These are phyloP conservation scores for Trichomalopsis sarcophagae DNA, from an alignment of 1,140 invertebrate genomes.

Conservation along the genomic window DNA sequence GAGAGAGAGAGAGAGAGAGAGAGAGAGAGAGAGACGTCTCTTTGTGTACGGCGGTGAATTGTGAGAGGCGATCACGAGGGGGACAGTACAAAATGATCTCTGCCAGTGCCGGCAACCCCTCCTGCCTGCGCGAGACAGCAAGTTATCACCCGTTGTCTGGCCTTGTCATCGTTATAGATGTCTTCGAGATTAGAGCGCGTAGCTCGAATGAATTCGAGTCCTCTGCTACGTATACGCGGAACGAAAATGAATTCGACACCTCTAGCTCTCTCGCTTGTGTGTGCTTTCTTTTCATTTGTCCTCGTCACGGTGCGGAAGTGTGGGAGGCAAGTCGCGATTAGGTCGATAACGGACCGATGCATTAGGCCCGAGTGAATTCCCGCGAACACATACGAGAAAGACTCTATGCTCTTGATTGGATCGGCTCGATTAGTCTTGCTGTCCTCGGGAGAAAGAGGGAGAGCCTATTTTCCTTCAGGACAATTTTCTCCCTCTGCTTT, in stretches of 20 bases:
- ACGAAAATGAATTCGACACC: constrained; percentile 22
- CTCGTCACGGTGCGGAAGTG: background rate
- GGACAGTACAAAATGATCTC: constrained; percentile 24
- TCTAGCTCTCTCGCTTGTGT: background rate
- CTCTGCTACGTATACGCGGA: background rate
- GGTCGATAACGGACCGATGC: constrained; percentile 33
- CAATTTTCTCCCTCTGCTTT: constrained; percentile 55
- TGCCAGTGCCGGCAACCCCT: background rate
- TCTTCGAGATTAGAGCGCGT: constrained; percentile 64
- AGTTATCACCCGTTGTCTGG: constrained; percentile 61
- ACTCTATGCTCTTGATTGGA: constrained; percentile 39
- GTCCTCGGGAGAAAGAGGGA: constrained; percentile 17
- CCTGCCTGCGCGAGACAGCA: constrained; percentile 56
- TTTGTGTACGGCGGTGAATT: constrained; percentile 11
- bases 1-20: too few species aligned
- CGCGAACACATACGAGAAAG: background rate
- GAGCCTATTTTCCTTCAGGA: constrained; percentile 21
- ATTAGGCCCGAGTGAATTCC: constrained; percentile 6
- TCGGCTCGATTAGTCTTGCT: constrained; percentile 50
- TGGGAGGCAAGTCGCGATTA: constrained; percentile 49
- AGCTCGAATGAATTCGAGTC: constrained; percentile 58
- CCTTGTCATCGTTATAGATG: constrained; percentile 66
- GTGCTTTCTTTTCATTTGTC: constrained; percentile 26
- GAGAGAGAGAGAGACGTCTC: background rate
- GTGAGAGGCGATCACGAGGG: constrained; percentile 11